phyloP scores from a whole-genome alignment of 2,888 invertebrate species.

The Mystacides longicornis region DNA sequence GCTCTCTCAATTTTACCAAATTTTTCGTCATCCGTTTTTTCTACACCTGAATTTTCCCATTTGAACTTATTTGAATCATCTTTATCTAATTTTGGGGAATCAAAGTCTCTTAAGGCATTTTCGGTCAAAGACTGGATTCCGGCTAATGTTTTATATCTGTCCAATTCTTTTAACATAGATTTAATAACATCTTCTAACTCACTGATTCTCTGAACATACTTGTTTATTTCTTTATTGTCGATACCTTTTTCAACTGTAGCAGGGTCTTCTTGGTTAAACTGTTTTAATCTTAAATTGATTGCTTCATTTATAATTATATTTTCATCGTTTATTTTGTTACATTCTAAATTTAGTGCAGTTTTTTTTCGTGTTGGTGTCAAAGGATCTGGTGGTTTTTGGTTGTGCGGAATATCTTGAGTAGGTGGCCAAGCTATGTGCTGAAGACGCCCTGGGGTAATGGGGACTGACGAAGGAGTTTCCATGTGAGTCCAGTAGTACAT shows the following conservation, averaged over 20 bases:
- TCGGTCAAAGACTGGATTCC: constrained; percentile 50
- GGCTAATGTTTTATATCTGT: constrained; percentile 50
- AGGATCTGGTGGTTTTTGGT: constrained; percentile 21
- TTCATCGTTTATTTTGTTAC: constrained; percentile 12
- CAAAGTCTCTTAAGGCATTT: constrained; percentile 46
- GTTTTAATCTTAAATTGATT: constrained; percentile 20
- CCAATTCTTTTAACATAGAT: constrained; percentile 43
- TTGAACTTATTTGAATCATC: constrained; percentile 24
- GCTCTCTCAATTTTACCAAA: constrained; percentile 24
- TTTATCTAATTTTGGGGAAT: constrained; percentile 36
- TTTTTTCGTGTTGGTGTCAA: constrained; percentile 25
- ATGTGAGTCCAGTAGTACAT: constrained; percentile 90
- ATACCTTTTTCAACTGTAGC: constrained; percentile 13
- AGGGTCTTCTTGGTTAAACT: constrained; percentile 13
- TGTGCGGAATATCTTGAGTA: constrained; percentile 30
- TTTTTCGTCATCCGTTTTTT: constrained; percentile 22
- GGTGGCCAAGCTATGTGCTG: constrained; percentile 71
- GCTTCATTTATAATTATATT: constrained; percentile 20
- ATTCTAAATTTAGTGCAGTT: constrained; percentile 10
- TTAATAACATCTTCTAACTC: constrained; percentile 36
- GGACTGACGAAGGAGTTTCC: constrained; percentile 58
- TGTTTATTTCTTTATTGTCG: constrained; percentile 11
- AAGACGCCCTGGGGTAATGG: constrained; percentile 67
- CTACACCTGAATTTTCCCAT: constrained; percentile 31
- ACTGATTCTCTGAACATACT: constrained; percentile 28